Evolutionary conservation across 2,113 vertebrate genomes (phyloP).

Genomic region (Paradoxurus hermaphroditus): DNA sequence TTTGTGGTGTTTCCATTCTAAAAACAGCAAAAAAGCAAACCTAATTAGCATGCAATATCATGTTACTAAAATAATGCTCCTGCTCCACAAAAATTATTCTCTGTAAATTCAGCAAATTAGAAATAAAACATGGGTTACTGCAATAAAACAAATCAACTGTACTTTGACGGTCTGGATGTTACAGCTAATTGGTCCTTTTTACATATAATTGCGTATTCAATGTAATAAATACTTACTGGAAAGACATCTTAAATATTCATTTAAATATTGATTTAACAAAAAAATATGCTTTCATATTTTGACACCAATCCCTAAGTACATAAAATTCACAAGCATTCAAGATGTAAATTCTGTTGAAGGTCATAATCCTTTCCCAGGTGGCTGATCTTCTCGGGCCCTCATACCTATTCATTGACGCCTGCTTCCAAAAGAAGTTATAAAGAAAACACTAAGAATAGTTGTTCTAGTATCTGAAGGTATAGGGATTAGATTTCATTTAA

Average conservation of each 20-base stretch:
- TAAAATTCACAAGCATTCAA: slow-evolving; percentile 10
- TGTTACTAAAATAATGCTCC: background rate
- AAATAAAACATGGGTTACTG: background rate
- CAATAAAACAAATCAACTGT: background rate
- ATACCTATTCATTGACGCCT: background rate
- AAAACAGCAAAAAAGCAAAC: slow-evolving; percentile 1
- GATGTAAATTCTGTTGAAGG: background rate
- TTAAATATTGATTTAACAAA: slow-evolving; percentile 2
- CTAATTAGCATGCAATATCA: background rate
- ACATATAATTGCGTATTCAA: slow-evolving; percentile 10
- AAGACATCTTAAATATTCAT: background rate
- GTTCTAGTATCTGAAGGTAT: background rate
- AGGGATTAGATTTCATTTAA: background rate
- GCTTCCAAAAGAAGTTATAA: background rate
- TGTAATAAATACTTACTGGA: background rate
- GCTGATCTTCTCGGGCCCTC: background rate
- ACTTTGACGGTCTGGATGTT: background rate
- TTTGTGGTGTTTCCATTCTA: slow-evolving; percentile 5
- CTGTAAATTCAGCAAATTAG: background rate
- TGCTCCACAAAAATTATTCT: slow-evolving; percentile 15
- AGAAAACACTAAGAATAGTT: background rate
- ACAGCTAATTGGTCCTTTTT: background rate
- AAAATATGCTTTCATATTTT: slow-evolving; percentile 14
- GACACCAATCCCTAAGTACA: background rate
- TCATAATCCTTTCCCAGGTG: background rate